Percentiles rank a stretch among this genome's conserved stretches.
Evolutionary conservation across 2,797 vertebrate species (phyloP).

Genomic region (Meda fulgida): DNA sequence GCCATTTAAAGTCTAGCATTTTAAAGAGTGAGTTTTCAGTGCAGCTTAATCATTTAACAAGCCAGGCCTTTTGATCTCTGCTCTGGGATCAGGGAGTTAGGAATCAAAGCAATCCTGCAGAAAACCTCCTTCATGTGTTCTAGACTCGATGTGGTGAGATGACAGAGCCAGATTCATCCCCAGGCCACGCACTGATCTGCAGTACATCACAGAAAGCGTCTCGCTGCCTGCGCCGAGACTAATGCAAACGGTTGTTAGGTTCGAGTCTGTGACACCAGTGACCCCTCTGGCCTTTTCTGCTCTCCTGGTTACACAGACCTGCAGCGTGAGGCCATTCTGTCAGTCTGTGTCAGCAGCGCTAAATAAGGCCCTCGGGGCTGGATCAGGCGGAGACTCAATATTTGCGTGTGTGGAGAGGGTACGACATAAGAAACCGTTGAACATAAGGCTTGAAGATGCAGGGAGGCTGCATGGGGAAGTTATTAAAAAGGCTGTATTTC

Average conservation of each 20-base stretch:
- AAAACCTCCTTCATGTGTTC: slow-evolving; percentile 31
- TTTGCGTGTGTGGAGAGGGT: background rate
- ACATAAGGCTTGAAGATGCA: background rate
- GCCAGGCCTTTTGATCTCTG: slow-evolving; percentile 13
- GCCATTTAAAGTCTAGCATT: background rate
- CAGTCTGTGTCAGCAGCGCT: slow-evolving; percentile 32
- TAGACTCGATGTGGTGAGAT: background rate
- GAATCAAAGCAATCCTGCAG: slow-evolving; percentile 24
- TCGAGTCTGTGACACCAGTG: slow-evolving; percentile 15
- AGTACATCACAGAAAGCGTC: slow-evolving; percentile 28
- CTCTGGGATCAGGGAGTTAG: slow-evolving; percentile 37
- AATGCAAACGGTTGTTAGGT: slow-evolving; percentile 43
- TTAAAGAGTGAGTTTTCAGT: background rate
- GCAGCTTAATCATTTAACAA: slow-evolving; percentile 22
- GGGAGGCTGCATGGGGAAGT: background rate
- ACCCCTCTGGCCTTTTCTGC: slow-evolving; percentile 21
- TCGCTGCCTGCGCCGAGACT: background rate
- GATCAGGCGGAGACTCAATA: background rate
- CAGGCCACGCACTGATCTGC: slow-evolving; percentile 15
- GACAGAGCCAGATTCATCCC: slow-evolving; percentile 31
- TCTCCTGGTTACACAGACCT: background rate
- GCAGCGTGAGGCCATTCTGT: background rate
- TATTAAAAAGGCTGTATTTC: background rate
- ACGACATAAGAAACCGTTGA: background rate
- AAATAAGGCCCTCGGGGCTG: background rate